Evolutionary conservation across 1,140 invertebrate genomes (phyloP).

Genomic region (Anoplophora glabripennis): DNA sequence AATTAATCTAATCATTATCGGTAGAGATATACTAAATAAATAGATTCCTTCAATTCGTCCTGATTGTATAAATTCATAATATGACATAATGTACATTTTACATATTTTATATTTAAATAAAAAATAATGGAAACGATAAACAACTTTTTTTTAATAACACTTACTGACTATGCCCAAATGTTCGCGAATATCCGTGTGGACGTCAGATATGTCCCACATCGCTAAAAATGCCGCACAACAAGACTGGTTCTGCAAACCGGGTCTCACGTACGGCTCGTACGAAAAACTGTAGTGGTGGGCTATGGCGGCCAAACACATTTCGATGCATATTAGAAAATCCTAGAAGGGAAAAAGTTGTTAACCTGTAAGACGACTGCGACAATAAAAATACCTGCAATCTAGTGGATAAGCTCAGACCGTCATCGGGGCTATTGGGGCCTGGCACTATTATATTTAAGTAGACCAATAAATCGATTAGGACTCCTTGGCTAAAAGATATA

Average conservation of each 20-base stretch:
- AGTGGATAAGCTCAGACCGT: slow-evolving; percentile 69
- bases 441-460: slow-evolving; percentile 72
- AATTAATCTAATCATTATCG: too few species aligned
- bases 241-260: slow-evolving; percentile 49
- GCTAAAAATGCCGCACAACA: slow-evolving; percentile 66
- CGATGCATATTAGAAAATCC: slow-evolving; percentile 95
- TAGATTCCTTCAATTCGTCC: too few species aligned
- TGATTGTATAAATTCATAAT: too few species aligned
- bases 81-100: too few species aligned
- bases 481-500: slow-evolving; percentile 76
- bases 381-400: slow-evolving; percentile 70
- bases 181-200: slow-evolving; percentile 86
- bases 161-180: slow-evolving; percentile 84
- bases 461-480: slow-evolving; percentile 82
- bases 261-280: slow-evolving; percentile 76
- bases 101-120: too few species aligned
- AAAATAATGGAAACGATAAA: too few species aligned
- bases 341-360: slow-evolving; percentile 50
- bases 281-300: slow-evolving; percentile 95
- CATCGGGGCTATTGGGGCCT: slow-evolving; percentile 63
- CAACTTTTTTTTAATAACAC: slow-evolving; percentile 43
- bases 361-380: not conserved
- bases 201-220: slow-evolving; percentile 95
- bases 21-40: too few species aligned
- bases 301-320: slow-evolving; percentile 95